Evolutionary conservation across 2,888 invertebrate genomes (phyloP).

Genomic region (Arenicola marina): DNA sequence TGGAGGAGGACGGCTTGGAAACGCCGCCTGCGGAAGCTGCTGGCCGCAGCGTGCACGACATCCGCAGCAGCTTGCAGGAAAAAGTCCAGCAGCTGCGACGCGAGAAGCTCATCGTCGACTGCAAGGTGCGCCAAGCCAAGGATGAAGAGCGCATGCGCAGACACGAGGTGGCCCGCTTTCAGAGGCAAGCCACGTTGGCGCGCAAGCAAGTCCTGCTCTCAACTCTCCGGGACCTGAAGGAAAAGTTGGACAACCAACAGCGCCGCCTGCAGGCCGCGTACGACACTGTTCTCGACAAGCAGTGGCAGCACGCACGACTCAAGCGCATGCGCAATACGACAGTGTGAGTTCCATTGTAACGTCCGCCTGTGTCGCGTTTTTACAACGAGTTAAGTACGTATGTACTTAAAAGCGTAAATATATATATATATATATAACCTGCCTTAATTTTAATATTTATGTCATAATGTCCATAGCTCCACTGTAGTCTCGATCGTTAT

Average conservation of each 20-base stretch:
- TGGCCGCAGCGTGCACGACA: too few species aligned
- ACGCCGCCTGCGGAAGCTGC: too few species aligned
- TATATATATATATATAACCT: too few species aligned
- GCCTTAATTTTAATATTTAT: too few species aligned
- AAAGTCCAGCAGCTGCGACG: not conserved
- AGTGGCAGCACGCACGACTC: not conserved
- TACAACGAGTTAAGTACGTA: too few species aligned
- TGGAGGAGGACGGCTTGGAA: too few species aligned
- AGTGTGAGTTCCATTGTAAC: not conserved
- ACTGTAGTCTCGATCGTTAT: too few species aligned
- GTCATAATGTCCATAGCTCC: too few species aligned
- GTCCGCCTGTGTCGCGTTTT: too few species aligned
- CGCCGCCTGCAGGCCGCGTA: not conserved
- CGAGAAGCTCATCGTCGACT: not conserved
- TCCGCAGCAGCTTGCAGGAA: not conserved
- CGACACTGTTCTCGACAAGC: not conserved
- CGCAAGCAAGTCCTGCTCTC: not conserved
- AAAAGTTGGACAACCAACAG: not conserved
- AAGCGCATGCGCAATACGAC: not conserved
- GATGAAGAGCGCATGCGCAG: not conserved
- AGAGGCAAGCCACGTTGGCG: not conserved
- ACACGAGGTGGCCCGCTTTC: not conserved
- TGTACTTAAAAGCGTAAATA: too few species aligned
- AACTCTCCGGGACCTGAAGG: slow-evolving; percentile 1
- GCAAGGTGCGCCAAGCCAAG: not conserved